phyloP scores from a whole-genome alignment of 2,113 vertebrate genomes.

The Egretta garzetta region DNA sequence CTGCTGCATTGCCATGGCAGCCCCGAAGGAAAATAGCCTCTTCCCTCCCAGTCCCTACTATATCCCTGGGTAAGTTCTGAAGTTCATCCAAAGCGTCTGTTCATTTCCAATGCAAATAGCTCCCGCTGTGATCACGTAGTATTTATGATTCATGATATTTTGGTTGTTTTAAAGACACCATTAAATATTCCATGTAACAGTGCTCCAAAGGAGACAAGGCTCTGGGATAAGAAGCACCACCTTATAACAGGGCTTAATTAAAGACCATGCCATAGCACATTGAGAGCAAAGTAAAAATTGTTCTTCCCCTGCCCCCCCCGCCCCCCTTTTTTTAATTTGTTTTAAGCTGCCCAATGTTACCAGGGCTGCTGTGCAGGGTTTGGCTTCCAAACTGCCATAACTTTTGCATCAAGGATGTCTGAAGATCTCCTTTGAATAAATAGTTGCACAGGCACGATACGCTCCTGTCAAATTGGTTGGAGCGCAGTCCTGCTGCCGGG shows the following conservation, averaged over 20 bases:
- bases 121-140: neutral
- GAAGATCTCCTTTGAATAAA: neutral
- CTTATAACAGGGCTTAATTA: neutral
- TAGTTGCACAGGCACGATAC: rapidly evolving
- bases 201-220: neutral
- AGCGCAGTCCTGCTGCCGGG: neutral
- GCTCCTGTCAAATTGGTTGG: neutral
- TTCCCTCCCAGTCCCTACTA: neutral
- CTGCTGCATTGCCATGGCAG: neutral
- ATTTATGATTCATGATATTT: rapidly evolving
- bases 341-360: neutral
- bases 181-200: neutral
- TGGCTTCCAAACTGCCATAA: neutral
- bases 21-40: neutral
- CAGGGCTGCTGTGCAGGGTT: neutral
- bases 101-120: neutral
- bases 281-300: neutral
- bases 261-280: rapidly evolving
- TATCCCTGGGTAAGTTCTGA: constrained; percentile 16
- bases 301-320: rapidly evolving
- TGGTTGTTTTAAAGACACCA: neutral
- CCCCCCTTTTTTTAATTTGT: neutral
- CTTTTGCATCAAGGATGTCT: neutral
- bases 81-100: neutral
- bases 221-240: neutral